Base-by-base conservation (phyloP, 2,888 invertebrate genomes). In the Trichogramma dendrolimi region DNA sequence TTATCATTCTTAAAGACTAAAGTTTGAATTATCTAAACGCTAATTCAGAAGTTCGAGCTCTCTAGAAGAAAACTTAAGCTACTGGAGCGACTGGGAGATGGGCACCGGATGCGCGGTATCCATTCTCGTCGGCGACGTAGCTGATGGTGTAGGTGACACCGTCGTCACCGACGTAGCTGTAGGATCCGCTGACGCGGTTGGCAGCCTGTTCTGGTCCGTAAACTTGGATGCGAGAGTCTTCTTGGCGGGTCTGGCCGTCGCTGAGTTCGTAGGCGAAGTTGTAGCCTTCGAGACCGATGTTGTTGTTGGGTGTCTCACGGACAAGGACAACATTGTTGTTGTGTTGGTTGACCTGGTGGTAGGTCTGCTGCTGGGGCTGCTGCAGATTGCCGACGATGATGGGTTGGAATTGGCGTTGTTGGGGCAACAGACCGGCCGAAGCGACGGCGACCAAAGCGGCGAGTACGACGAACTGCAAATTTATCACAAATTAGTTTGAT, bases 101-200 rank as follows among this genome's bases (percentile, higher is more conserved):
- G 10, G 60, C 71, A 11, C 71, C 73, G 39, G 63, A 58, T 11
- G 71, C 70, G 40, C 66, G 70, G 71, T 70, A 73, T 44, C 72
- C 72, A 40, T 69, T 69, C 54, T 71, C 70, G 61, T 73, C 73
- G 52, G 73, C 74, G 56, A 68, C 65, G 66, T 75, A 74, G 39
- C 56, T 69, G 27, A 75, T 64, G 41, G 67, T 66, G 68, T 68
- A 73, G 38, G 58, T 61, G 52, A 70, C 70, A 42, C 64, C 67
- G 6, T 14, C 64, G 3, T 70, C 70, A 6, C 52, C 52, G 39
- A 72, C 70, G 54, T 59, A 73, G 27, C 69, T 63, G 71, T 65
- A 75, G 49, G 71, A 70, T 58, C 77, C 77, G 4, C 62, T 62
- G 27, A 74, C 73, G 5, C 69, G 67, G 41, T 72, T 55, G 43